Evolutionary conservation across 2,888 invertebrate species (phyloP).

Genomic region (Amiota minor): DNA sequence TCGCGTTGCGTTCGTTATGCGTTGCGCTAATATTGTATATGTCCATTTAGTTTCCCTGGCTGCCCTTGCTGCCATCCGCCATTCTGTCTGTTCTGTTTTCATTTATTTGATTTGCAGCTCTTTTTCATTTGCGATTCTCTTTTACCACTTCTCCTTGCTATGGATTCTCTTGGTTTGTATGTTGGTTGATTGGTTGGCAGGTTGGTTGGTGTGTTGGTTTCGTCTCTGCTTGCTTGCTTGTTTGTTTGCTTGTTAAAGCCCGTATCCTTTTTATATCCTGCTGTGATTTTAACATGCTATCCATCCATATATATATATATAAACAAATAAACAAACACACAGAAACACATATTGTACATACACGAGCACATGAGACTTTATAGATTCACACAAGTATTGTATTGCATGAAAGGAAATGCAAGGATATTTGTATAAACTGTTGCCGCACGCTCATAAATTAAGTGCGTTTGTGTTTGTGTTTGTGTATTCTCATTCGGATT

Average conservation of each 20-base stretch:
- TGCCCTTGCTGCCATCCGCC: too few species aligned
- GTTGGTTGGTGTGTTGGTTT: not conserved
- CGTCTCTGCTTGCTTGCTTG: not conserved
- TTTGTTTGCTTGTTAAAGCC: not conserved
- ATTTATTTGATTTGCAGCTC: not conserved
- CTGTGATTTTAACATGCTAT: slow-evolving; percentile 14
- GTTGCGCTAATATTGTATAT: too few species aligned
- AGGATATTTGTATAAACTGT: too few species aligned
- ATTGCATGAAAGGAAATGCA: too few species aligned
- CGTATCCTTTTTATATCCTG: slow-evolving; percentile 10
- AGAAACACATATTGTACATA: not conserved
- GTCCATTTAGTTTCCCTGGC: too few species aligned
- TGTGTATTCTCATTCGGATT: too few species aligned
- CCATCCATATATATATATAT: not conserved
- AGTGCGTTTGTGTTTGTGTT: too few species aligned
- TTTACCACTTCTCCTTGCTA: not conserved
- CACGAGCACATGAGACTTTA: too few species aligned
- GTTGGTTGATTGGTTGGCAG: not conserved
- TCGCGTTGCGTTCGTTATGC: too few species aligned
- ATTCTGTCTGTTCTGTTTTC: too few species aligned
- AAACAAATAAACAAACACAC: not conserved
- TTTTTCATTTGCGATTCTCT: not conserved
- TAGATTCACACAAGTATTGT: too few species aligned
- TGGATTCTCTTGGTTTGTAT: not conserved
- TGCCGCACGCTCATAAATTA: slow-evolving; percentile 2